Evolutionary conservation across 2,888 invertebrate genomes (phyloP).

Genomic region (Polymixis flavicincta): DNA sequence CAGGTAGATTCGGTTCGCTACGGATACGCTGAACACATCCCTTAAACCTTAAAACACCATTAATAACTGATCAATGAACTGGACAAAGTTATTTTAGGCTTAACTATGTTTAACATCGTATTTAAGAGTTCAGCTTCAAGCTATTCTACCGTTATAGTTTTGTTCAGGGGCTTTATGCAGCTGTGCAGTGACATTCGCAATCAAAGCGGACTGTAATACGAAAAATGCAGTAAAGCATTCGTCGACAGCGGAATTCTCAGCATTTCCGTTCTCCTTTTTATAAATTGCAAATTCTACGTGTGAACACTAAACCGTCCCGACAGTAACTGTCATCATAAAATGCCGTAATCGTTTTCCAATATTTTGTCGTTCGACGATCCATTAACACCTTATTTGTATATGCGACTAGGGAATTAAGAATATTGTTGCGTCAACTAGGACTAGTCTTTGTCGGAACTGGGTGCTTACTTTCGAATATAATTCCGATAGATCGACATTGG

Average conservation of each 20-base stretch:
- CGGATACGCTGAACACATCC: background rate
- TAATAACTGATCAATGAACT: background rate
- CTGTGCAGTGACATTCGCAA: slow-evolving; percentile 29
- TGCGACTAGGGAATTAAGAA: background rate
- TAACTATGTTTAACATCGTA: background rate
- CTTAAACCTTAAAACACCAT: background rate
- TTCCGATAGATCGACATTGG: too few relatives aligned
- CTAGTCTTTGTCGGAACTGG: background rate
- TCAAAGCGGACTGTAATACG: slow-evolving; percentile 4
- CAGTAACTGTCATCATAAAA: slow-evolving; percentile 25
- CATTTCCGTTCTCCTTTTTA: slow-evolving; percentile 38
- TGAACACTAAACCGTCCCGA: slow-evolving; percentile 14
- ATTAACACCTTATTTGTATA: background rate
- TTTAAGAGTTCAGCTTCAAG: background rate
- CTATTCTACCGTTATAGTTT: background rate
- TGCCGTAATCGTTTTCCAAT: slow-evolving; percentile 45
- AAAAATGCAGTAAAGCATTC: slow-evolving; percentile 10
- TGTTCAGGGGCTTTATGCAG: background rate
- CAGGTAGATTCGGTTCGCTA: background rate
- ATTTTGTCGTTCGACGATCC: slow-evolving; percentile 7
- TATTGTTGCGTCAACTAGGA: background rate
- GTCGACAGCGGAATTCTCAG: slow-evolving; percentile 21
- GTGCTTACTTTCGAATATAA: too few relatives aligned
- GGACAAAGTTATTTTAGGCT: background rate
- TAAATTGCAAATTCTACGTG: slow-evolving; percentile 19